Evolutionary conservation across 92 coral and sea anemone species (phyloP).

Genomic region (Porites cylindrica): DNA sequence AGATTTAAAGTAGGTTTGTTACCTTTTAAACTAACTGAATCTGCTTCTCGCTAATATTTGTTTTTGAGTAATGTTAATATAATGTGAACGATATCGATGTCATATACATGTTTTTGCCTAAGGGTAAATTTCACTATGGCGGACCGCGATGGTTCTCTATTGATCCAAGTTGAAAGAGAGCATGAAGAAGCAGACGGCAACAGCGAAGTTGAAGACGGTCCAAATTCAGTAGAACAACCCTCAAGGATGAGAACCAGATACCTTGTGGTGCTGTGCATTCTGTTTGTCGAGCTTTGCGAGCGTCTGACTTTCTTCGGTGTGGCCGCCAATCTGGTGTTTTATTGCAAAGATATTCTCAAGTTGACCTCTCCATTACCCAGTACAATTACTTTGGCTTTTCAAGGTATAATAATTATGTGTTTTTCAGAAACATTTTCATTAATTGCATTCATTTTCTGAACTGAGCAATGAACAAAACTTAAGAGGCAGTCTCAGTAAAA

Average conservation of each 20-base stretch:
- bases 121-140: no score
- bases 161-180: not conserved
- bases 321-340: slow-evolving; percentile 76
- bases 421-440: no score
- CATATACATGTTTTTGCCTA: no score
- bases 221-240: not conserved
- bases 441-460: no score
- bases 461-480: no score
- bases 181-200: not conserved
- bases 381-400: slow-evolving; percentile 67
- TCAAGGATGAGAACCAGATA: not conserved
- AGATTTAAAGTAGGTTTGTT: no score
- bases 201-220: not conserved
- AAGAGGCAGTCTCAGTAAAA: no score
- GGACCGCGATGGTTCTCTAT: no score
- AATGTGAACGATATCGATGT: no score
- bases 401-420: slow-evolving; percentile 38
- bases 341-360: slow-evolving; percentile 52
- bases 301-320: slow-evolving; percentile 85
- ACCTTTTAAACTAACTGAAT: no score
- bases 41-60: no score
- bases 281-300: slow-evolving; percentile 73
- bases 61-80: no score
- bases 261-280: slow-evolving; percentile 49
- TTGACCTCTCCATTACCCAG: slow-evolving; percentile 70